Base-by-base conservation (phyloP, 2,113 vertebrate genomes). In the Dicrurus megarhynchus region DNA sequence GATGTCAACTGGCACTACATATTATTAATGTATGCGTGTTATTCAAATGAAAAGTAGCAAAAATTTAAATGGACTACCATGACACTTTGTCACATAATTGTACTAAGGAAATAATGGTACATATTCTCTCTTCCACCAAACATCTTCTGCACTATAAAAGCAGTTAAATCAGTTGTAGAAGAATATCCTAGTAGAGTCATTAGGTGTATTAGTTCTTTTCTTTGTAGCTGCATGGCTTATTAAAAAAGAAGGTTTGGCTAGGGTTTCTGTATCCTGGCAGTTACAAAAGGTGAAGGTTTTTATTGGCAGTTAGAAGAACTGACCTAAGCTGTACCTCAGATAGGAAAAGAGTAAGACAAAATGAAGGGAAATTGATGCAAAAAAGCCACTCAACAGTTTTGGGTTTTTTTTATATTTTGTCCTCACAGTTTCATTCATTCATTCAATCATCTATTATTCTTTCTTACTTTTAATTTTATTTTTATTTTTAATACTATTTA, bases 301-400 rank as follows among this genome's bases (percentile, higher is more conserved):
- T 65, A 35, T 13, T 77, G 22, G 10, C 9, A 70, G 7, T 74
- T 27, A 56, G 44, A 85, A 83, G 68, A 90, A 61, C 3, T 46
- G 12, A 49, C 10, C 4, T 69, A 60, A 69, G 4, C 2, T 53
- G 16, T 69, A 33, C 2, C 3, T 10, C 37, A 5, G 3, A n/a
- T 24, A 6, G 14, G 27, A 64, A 82, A 90, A 86, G 4, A 41
- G 3, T n/a, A 74, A 53, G 14, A 44, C 2, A 74, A 84, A 95
- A 78, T 35, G 3, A 84, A 81, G 16, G 14, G 5, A 81, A 69
- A 60, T 4, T 37, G 11, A 57, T 76, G 8, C 4, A 68, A 71
- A 82, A 46, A 22, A 16, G 4, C 0, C 16, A 49, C 8, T 33
- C 35, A 18, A 23, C 0, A 0, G 11, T 46, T 63, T 56, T 24